These are phyloP conservation scores for Chaetoderma sp. DNA, from an alignment of 2,888 invertebrate genomes.

Conservation along the genomic window DNA sequence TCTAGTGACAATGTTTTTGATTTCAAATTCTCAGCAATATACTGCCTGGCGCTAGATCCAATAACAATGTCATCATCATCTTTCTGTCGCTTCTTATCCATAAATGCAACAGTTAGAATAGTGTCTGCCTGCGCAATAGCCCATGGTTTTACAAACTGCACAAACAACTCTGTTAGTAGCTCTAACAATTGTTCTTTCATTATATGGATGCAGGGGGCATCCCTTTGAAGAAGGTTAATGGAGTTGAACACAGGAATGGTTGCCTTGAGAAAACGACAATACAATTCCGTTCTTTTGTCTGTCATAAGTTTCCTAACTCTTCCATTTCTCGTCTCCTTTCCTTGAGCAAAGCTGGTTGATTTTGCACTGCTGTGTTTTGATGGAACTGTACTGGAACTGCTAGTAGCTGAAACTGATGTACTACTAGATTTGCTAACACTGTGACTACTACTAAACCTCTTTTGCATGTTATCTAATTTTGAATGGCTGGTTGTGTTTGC, in stretches of 20 bases:
- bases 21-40: constrained; percentile 20
- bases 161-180: constrained; percentile 10
- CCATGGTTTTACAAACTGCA: constrained; percentile 23
- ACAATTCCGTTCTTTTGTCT: constrained; percentile 32
- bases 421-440: no score
- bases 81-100: not conserved
- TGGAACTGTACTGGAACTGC: no score
- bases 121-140: constrained; percentile 7
- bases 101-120: constrained; percentile 8
- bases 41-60: constrained; percentile 21
- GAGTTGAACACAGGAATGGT: constrained; percentile 27
- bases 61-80: not conserved
- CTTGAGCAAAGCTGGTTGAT: no score
- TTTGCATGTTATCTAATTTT: no score
- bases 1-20: constrained; percentile 26
- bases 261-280: constrained; percentile 28
- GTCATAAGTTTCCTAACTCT: no score
- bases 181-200: constrained; percentile 17
- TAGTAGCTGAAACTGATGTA: no score
- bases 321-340: no score
- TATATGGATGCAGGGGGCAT: constrained; percentile 31
- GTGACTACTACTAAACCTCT: no score
- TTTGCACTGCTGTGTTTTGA: no score
- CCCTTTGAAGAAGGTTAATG: constrained; percentile 21
- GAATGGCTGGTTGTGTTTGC: no score